phyloP scores from a whole-genome alignment of 2,797 vertebrate genomes.

The Peromyscus melanophrys region DNA sequence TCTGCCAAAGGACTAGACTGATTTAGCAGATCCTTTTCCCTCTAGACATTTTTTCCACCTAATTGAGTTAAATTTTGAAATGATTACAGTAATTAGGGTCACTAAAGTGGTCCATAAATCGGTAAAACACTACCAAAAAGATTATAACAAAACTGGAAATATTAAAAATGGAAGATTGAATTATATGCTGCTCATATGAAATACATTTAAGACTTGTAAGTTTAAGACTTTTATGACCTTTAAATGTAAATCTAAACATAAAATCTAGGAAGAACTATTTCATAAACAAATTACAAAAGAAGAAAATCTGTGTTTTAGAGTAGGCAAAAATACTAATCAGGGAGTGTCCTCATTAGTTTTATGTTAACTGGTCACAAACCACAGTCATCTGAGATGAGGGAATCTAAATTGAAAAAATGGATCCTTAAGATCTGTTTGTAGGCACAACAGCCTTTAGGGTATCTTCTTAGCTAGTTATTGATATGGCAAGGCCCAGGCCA shows the following conservation, averaged over 20 bases:
- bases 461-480: not conserved
- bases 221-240: too few species aligned
- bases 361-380: not conserved
- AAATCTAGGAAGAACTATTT: not conserved
- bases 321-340: not conserved
- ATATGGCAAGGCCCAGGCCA: not conserved
- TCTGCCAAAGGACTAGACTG: accelerated
- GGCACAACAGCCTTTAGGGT: not conserved
- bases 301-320: not conserved
- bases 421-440: not conserved
- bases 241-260: not conserved
- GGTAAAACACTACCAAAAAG: not conserved
- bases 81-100: not conserved
- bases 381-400: not conserved
- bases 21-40: not conserved
- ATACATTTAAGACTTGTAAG: not conserved
- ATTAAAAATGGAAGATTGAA: not conserved
- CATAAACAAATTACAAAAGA: not conserved
- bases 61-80: not conserved
- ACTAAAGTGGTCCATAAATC: not conserved
- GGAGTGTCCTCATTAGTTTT: not conserved
- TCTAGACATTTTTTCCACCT: not conserved
- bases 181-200: not conserved
- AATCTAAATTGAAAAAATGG: not conserved
- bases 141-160: not conserved